Base-by-base conservation (phyloP, 1,140 invertebrate species). In the Camponotus pennsylvanicus region DNA sequence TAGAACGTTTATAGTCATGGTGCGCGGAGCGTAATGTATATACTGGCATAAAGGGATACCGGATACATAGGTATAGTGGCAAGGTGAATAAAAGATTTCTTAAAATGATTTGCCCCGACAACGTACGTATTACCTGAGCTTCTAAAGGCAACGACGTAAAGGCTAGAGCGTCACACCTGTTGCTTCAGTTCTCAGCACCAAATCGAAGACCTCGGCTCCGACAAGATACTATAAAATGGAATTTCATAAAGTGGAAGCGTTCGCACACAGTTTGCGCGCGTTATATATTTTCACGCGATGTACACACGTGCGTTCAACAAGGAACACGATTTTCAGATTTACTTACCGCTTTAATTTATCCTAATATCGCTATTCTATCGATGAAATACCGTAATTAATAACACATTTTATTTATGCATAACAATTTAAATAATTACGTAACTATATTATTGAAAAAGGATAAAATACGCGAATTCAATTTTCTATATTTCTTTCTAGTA, bases 101-200 rank as follows among this genome's bases (percentile, higher is more conserved):
- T 91, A 90, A 90, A 90, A 91, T 90, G 90, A 91, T 91, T 90
- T 90, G 83, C 86, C 83, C 59, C 89, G 82, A 89, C 79, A 86
- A 90, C 85, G 78, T 86, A 92, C 89, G 89, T 90, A 92, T 91
- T 92, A 92, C 86, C 86, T 78, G 89, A 93, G 90, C 86, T 92
- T 92, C 87, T 61, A 88, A 76, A 88, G 77, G 89, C 76, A 78
- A 79, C 90, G 87, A 82, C 85, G 87, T 87, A 89, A 86, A 88
- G 89, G 90, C 79, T 90, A 79, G 76, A 86, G 78, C 90, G 89
- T 89, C 92, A 91, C 94, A 95, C 94, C 94, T 95, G 94, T 95
- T 95, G 94, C 94, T 95, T 94, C 93, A 84, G 90, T 91, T 94
- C 92, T 91, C 93, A 92, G 92, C 93, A 92, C 91, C 90, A 91